phyloP scores from a whole-genome alignment of 2,888 invertebrate genomes.

The Orchesella flavescens region DNA sequence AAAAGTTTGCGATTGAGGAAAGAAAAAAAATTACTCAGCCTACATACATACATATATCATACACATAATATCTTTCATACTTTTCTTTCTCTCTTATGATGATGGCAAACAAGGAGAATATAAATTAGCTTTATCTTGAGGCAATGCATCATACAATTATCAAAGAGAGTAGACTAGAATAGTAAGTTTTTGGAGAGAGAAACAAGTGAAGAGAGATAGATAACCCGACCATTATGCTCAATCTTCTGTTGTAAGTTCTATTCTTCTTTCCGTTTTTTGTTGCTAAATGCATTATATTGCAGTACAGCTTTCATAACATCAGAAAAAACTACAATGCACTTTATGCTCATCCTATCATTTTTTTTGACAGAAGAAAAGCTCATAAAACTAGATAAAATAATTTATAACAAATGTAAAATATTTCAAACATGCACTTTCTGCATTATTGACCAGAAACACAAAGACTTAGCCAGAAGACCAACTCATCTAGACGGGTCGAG shows the following conservation, averaged over 20 bases:
- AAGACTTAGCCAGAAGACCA: no score
- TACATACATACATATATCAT: not conserved
- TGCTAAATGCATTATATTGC: not conserved
- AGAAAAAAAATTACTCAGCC: not conserved
- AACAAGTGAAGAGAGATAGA: no score
- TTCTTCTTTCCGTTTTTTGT: no score
- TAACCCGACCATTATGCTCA: no score
- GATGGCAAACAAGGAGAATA: conserved; percentile 15
- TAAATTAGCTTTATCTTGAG: not conserved
- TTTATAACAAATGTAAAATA: conserved; percentile 12
- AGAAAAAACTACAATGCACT: not conserved
- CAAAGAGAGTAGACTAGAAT: no score
- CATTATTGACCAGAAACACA: conserved; percentile 8
- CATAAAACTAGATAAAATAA: not conserved
- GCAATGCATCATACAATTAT: conserved; percentile 19
- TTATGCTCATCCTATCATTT: no score
- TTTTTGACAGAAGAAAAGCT: no score
- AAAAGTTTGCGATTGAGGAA: not conserved
- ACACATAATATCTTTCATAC: no score
- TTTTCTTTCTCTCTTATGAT: not conserved
- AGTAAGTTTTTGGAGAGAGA: no score
- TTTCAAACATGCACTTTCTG: not conserved
- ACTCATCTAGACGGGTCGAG: no score
- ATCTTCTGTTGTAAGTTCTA: no score
- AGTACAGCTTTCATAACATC: not conserved